Evolutionary conservation across 2,113 vertebrate genomes (phyloP).

Genomic region (Oncorhynchus masou): DNA sequence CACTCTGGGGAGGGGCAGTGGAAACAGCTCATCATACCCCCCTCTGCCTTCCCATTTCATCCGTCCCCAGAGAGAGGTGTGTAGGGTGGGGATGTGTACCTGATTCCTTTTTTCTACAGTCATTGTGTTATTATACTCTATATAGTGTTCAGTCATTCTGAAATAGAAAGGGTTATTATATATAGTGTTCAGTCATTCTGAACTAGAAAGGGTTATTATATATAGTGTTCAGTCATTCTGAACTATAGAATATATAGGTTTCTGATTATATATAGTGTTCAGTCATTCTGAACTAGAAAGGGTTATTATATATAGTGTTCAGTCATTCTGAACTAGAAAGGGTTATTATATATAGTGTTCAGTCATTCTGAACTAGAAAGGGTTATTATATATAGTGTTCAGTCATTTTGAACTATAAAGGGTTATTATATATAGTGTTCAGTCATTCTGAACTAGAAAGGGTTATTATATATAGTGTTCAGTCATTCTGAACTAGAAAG

Average conservation of each 20-base stretch:
- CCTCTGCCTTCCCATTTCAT: conserved; percentile 4
- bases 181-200: background rate
- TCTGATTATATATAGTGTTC: background rate
- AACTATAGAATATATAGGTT: too few species aligned
- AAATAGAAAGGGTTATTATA: too few species aligned
- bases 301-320: background rate
- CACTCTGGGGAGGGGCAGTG: background rate
- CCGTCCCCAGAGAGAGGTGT: conserved; percentile 27
- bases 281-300: background rate
- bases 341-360: background rate
- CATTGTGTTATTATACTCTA: background rate
- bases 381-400: background rate
- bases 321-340: background rate
- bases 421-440: too few species aligned
- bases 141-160: too few species aligned
- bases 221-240: too few species aligned
- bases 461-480: too few species aligned
- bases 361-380: background rate
- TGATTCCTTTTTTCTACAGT: background rate
- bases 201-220: background rate
- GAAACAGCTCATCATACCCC: background rate
- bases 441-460: too few species aligned
- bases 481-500: too few species aligned
- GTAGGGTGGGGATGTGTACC: conserved; percentile 34
- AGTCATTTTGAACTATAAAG: too few species aligned